These are phyloP conservation scores for Brachionus paranguensis DNA, from an alignment of 1,140 invertebrate genomes.

Conservation along the genomic window DNA sequence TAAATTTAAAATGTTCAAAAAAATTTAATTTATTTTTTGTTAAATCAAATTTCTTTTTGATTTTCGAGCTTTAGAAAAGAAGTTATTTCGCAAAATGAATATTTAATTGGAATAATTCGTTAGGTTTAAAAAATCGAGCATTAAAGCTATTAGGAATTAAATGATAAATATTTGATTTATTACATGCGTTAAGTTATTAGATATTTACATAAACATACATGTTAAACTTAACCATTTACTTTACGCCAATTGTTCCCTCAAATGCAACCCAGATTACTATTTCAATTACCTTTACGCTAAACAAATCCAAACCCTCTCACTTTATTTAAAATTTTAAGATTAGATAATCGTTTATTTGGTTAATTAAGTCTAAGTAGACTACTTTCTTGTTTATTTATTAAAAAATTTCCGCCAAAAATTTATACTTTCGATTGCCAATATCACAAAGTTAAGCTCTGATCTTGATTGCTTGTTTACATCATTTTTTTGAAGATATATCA, in stretches of 20 bases:
- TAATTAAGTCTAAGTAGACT: not conserved
- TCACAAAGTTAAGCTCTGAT: not conserved
- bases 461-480: not conserved
- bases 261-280: not conserved
- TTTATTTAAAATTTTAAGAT: not conserved
- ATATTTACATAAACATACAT: not conserved
- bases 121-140: not conserved
- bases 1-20: too few relatives aligned
- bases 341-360: not conserved
- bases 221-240: not conserved
- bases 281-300: not conserved
- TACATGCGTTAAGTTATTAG: not conserved
- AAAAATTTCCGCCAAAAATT: not conserved
- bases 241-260: not conserved
- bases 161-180: not conserved
- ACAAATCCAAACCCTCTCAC: not conserved
- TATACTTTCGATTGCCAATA: not conserved
- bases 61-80: not conserved
- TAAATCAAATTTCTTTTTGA: not conserved
- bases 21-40: too few relatives aligned
- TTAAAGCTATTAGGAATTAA: not conserved
- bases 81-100: not conserved
- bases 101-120: not conserved
- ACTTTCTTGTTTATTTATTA: not conserved
- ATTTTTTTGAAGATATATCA: not conserved